These are phyloP conservation scores for Mungos mungo DNA, from an alignment of 2,113 vertebrate species.

Conservation along the genomic window DNA sequence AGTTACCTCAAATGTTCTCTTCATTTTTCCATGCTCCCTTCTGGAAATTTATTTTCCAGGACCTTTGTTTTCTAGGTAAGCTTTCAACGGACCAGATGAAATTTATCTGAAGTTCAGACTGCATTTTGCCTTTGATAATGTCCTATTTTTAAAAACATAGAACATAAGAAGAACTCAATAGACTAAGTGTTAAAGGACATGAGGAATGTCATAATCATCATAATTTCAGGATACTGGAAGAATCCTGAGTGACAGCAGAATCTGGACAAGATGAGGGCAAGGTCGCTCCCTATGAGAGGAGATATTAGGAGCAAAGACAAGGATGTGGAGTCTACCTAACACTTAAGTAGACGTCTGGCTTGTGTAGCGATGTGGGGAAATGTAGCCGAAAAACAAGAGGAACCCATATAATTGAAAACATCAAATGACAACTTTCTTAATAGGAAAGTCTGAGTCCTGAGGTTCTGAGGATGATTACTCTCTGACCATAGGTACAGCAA, in stretches of 20 bases:
- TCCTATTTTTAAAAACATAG: neutral
- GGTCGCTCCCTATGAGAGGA: neutral
- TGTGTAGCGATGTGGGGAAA: neutral
- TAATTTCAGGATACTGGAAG: neutral
- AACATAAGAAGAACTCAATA: neutral
- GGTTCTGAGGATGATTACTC: neutral
- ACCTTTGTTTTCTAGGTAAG: neutral
- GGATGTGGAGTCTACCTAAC: rapidly evolving
- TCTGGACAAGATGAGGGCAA: neutral
- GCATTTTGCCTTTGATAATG: neutral
- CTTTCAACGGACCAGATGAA: neutral
- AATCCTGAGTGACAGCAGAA: neutral
- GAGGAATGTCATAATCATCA: neutral
- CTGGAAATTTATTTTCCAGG: neutral
- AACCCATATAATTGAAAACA: neutral
- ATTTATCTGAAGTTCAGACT: neutral
- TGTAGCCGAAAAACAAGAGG: neutral
- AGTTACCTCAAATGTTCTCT: neutral
- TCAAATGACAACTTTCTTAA: neutral
- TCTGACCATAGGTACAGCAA: neutral
- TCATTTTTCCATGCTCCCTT: neutral
- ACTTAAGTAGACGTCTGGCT: neutral
- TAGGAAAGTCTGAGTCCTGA: neutral
- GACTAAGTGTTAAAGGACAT: neutral
- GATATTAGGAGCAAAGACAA: neutral